Evolutionary conservation across 1,140 invertebrate species (phyloP), one percentile per base, ranked within the genome.

Genomic region (Drosophila kohkoa): DNA sequence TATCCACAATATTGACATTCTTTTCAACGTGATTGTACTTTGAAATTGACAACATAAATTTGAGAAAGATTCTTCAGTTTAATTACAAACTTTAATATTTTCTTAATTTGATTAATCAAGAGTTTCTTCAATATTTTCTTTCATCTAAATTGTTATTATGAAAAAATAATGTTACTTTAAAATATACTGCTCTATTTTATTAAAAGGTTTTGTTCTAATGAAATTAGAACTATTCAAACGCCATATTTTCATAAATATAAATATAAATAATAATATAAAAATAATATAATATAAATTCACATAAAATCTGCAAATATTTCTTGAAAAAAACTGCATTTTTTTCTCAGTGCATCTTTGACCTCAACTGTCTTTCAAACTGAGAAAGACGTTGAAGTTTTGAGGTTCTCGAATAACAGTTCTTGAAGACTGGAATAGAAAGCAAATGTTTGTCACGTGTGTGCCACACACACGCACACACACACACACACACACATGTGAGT

Each of bases 401-500:
- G 7, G 7, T 8, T 16, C 8, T 4, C n/a, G 1, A 58, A 16
- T 32, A 55, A 5, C 6, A 38, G 3, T 3, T 35, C 52, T 55
- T 16, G 13, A 5, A 32, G 32, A 5, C 8, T 38, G 15, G 32
- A 25, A 25, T 11, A 20, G 4, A 43, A 28, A 58, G 15, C 60
- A 63, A 63, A 63, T 63, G 48, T 67, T 73, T 67, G 46, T 28
- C 63, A 45, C 63, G 54, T 67, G 46, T 54, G 13, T 32, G 13
- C 13, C 46, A 69, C 46, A 68, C 46, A 16, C 32, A 43, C 13
- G 41, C 30, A 59, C 32, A 67, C 52, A 38, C 43, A 10, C 16
- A 57, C 10, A 15, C 6, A n/a, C n/a, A 11, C 10, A 38, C 35
- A 38, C 10, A 38, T 38, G 35, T 38, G 7, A 6, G 30, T 4